Conservation (phyloP, 1,140 invertebrate species). For the Pectinophora gossypiella region DNA sequence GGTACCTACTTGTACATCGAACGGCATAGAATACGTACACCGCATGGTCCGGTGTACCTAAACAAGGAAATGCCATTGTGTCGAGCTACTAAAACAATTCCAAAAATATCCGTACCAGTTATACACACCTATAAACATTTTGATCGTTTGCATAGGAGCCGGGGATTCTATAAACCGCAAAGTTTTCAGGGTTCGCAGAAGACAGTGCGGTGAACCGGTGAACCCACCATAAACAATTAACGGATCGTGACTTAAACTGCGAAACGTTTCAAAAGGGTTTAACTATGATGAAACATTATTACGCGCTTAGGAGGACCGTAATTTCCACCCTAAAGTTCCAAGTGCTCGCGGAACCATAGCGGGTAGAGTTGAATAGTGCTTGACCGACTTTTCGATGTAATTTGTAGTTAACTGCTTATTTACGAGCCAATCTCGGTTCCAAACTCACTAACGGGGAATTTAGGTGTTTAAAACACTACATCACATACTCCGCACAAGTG, state of each 20-base stretch:
- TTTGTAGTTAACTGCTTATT: slow-evolving; percentile 10
- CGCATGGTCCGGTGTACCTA: slow-evolving; percentile 4
- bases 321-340: background rate
- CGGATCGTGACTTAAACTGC: background rate
- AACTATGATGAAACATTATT: background rate
- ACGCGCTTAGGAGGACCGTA: too few relatives aligned
- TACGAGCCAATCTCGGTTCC: slow-evolving; percentile 22
- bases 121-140: slow-evolving; percentile 11
- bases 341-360: background rate
- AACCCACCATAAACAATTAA: too few relatives aligned
- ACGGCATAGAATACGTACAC: background rate
- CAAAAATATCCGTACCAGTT: slow-evolving; percentile 29
- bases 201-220: too few relatives aligned
- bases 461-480: slow-evolving; percentile 2
- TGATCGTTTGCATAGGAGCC: background rate
- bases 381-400: background rate
- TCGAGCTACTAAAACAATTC: slow-evolving; percentile 24
- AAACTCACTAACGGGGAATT: slow-evolving; percentile 14
- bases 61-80: slow-evolving; percentile 35
- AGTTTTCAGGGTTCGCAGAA: background rate
- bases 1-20: too few relatives aligned
- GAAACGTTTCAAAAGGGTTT: background rate
- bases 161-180: background rate
- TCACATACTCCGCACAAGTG: background rate
- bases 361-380: too few relatives aligned